These are phyloP conservation scores for Gadus macrocephalus DNA, from an alignment of 2,113 vertebrate species.

Conservation along the genomic window DNA sequence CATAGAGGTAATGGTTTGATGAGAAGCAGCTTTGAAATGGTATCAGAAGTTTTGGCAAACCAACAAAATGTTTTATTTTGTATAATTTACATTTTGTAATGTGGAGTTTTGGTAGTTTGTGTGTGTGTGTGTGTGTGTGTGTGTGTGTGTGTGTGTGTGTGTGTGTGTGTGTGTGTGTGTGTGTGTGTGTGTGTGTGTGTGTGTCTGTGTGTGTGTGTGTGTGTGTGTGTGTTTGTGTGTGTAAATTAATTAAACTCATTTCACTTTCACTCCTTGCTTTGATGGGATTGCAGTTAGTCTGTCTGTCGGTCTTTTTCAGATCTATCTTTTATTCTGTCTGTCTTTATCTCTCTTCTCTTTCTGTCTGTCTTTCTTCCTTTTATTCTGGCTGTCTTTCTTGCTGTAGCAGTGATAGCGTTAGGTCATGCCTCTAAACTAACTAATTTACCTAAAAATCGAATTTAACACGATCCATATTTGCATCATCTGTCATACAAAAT, in stretches of 20 bases:
- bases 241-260: background rate
- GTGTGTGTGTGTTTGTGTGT: background rate
- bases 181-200: background rate
- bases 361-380: background rate
- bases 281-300: background rate
- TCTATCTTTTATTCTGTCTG: too few relatives aligned
- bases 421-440: too few relatives aligned
- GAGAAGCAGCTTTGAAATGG: too few relatives aligned
- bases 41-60: background rate
- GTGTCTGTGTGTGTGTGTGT: background rate
- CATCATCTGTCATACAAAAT: too few relatives aligned
- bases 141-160: slow-evolving; percentile 3
- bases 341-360: background rate
- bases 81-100: background rate
- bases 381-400: too few relatives aligned
- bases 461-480: too few relatives aligned
- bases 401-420: too few relatives aligned
- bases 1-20: too few relatives aligned
- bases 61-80: background rate
- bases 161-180: background rate
- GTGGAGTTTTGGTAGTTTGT: background rate
- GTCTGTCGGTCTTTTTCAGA: background rate
- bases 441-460: too few relatives aligned
- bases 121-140: slow-evolving; percentile 5
- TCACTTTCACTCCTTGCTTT: too few relatives aligned